Evolutionary conservation across 2,888 invertebrate species (phyloP), one percentile per base, ranked within the genome.

Genomic region (Leptinotarsa tumamoca): DNA sequence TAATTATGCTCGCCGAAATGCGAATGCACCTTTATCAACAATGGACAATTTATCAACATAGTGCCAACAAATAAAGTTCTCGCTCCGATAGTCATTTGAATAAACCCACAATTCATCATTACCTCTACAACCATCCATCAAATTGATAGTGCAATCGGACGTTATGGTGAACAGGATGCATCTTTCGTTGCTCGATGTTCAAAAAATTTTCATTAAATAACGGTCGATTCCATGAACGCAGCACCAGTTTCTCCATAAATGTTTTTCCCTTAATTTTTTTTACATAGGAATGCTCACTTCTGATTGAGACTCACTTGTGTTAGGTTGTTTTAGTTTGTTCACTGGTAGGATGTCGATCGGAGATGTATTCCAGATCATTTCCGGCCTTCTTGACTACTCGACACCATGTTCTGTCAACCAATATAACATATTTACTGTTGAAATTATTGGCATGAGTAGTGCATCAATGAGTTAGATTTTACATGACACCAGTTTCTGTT

Each of bases 91-190:
- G 33, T 68, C 54, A 68, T 68, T 56, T 33, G n/a, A 68, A 68
- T 68, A 52, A 68, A 52, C 13, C 56, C 21, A 68, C 68, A 33
- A 68, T 68, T 68, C 68, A 68, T 68, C 68, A 68, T 68, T 68
- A 68, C 68, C 63, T 76, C 68, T 49, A 33, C 67, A 72, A 52
- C 75, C 78, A 79, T 79, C 78, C 74, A 79, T 79, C 79, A 78
- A 76, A 71, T 76, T 79, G 78, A 79, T 78, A 76, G 79, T 75
- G 66, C 73, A 78, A 73, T 73, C 73, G 79, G 74, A 71, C 67
- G 71, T 61, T 71, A 69, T 15, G 17, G 21, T 21, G 27, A 23
- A 13, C 61, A 61, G 61, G 23, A 61, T 27, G 15, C 23, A 61
- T 61, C 23, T 61, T 27, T 61, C 27, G 5, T 15, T 61, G 61